These are phyloP conservation scores for Fopius arisanus DNA, from an alignment of 1,140 invertebrate genomes.

Conservation along the genomic window DNA sequence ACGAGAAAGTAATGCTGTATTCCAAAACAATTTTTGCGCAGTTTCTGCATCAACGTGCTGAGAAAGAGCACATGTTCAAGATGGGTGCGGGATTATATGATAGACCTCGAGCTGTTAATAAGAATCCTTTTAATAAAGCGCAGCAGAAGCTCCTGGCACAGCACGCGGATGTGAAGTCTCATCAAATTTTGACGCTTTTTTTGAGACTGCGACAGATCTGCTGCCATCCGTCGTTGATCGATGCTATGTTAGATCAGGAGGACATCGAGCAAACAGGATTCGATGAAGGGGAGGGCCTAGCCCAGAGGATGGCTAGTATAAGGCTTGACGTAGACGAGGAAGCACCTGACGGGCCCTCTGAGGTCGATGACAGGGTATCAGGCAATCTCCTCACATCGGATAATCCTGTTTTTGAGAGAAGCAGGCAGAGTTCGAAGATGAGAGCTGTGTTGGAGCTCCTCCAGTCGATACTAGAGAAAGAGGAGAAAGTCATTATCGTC, in stretches of 20 bases:
- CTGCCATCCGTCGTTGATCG: slow-evolving; percentile 85
- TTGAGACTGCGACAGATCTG: slow-evolving; percentile 88
- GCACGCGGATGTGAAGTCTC: slow-evolving; percentile 70
- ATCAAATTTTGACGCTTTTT: slow-evolving; percentile 83
- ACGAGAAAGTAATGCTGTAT: slow-evolving; percentile 77
- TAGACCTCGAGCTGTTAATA: slow-evolving; percentile 30
- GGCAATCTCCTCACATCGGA: slow-evolving; percentile 66
- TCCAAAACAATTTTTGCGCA: slow-evolving; percentile 79
- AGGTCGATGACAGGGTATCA: slow-evolving; percentile 50
- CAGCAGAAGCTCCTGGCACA: slow-evolving; percentile 50
- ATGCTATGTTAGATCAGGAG: slow-evolving; percentile 71
- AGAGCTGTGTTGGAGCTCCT: slow-evolving; percentile 70
- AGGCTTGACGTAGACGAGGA: slow-evolving; percentile 58
- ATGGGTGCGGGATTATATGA: slow-evolving; percentile 44
- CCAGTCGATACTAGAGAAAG: slow-evolving; percentile 58
- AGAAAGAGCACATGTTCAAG: slow-evolving; percentile 66
- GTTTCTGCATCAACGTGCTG: slow-evolving; percentile 77
- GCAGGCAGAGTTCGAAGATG: slow-evolving; percentile 72
- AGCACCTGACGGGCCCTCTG: slow-evolving; percentile 55
- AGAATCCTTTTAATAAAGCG: slow-evolving; percentile 57
- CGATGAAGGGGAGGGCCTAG: slow-evolving; percentile 58
- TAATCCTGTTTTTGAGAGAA: slow-evolving; percentile 75
- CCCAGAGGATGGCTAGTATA: slow-evolving; percentile 66
- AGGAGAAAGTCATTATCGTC: slow-evolving; percentile 84
- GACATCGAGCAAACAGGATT: slow-evolving; percentile 51